Conservation (phyloP, 2,113 vertebrate species). For the Nansenia antarctica region DNA sequence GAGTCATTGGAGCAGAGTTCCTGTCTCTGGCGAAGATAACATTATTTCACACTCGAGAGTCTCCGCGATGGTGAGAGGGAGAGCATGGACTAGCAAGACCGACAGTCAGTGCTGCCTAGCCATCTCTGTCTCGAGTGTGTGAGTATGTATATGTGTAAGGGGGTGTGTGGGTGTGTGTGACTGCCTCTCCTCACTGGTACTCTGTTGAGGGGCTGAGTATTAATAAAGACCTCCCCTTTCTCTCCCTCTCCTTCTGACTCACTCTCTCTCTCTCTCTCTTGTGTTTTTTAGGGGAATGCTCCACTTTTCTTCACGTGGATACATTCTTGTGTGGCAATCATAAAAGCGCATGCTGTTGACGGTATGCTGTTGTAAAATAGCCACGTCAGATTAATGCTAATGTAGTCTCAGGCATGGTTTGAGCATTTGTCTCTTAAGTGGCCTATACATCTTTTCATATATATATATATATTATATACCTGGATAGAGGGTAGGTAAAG, state of each 20-base stretch:
- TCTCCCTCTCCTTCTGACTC: not conserved
- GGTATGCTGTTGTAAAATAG: too few relatives aligned
- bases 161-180: not conserved
- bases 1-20: conserved; percentile 53
- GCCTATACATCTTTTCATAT: too few relatives aligned
- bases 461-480: too few relatives aligned
- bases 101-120: not conserved
- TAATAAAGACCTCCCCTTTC: not conserved
- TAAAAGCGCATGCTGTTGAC: too few relatives aligned
- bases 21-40: conserved; percentile 9
- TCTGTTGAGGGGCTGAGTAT: not conserved
- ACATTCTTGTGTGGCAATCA: too few relatives aligned
- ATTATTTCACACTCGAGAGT: not conserved
- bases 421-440: too few relatives aligned
- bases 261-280: not conserved
- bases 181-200: not conserved
- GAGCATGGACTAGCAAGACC: not conserved
- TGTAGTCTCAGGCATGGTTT: too few relatives aligned
- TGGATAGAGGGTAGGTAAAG: too few relatives aligned
- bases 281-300: too few relatives aligned
- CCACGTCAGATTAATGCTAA: too few relatives aligned
- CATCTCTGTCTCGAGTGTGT: not conserved
- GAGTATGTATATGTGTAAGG: not conserved
- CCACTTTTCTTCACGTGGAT: too few relatives aligned
- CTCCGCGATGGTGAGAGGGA: not conserved